These are phyloP conservation scores for Aphidius colemani DNA, from an alignment of 2,888 invertebrate species.

Conservation along the genomic window DNA sequence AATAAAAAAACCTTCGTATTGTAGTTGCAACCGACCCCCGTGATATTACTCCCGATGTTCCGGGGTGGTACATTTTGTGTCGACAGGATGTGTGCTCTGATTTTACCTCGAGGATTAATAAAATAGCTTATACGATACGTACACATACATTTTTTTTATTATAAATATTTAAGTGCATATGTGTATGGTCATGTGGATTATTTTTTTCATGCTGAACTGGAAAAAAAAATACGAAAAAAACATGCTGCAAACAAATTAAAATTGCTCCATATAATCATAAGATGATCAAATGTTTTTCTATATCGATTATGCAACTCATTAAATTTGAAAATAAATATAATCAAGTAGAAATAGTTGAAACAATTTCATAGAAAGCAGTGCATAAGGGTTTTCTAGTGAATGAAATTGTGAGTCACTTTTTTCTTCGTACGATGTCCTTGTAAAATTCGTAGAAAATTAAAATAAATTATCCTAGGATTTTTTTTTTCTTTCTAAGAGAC, in stretches of 20 bases:
- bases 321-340: not conserved
- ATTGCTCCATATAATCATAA: too few species aligned
- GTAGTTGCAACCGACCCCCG: constrained; percentile 25
- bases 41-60: constrained; percentile 10
- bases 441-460: too few species aligned
- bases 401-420: too few species aligned
- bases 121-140: constrained; percentile 44
- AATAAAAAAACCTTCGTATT: constrained; percentile 36
- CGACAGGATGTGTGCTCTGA: constrained; percentile 51
- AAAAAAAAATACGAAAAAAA: not conserved
- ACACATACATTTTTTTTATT: too few species aligned
- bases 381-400: too few species aligned
- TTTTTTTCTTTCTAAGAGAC: too few species aligned
- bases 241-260: constrained; percentile 11
- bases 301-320: constrained; percentile 11
- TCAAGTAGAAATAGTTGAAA: too few species aligned
- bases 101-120: constrained; percentile 48
- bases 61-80: constrained; percentile 30
- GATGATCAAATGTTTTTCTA: too few species aligned
- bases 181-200: constrained; percentile 31
- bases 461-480: too few species aligned
- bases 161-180: too few species aligned
- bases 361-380: too few species aligned
- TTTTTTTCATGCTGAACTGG: constrained; percentile 16
- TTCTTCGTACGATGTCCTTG: too few species aligned